phyloP scores from a whole-genome alignment of 2,888 invertebrate genomes.

The Acleris laterana region DNA sequence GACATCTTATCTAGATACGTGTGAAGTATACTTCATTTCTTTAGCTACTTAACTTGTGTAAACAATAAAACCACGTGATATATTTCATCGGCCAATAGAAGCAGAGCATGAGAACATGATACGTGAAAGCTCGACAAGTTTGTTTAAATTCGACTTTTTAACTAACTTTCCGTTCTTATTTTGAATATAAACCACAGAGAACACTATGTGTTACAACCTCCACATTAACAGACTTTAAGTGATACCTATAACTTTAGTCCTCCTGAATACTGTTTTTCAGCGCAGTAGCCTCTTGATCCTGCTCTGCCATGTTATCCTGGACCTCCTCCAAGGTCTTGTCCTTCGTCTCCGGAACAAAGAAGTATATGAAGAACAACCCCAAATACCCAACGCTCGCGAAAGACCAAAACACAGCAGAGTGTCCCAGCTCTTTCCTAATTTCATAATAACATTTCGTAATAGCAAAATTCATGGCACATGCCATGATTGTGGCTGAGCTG shows the following conservation, averaged over 20 bases:
- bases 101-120: too few relatives aligned
- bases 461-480: slow-evolving; percentile 82
- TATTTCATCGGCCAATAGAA: too few relatives aligned
- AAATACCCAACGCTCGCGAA: slow-evolving; percentile 81
- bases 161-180: too few relatives aligned
- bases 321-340: slow-evolving; percentile 86
- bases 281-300: slow-evolving; percentile 53
- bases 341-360: slow-evolving; percentile 86
- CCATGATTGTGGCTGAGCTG: slow-evolving; percentile 82
- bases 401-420: slow-evolving; percentile 84
- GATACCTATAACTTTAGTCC: background rate
- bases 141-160: too few relatives aligned
- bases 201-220: too few relatives aligned
- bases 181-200: too few relatives aligned
- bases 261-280: slow-evolving; percentile 19
- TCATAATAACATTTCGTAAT: slow-evolving; percentile 86
- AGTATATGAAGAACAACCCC: slow-evolving; percentile 83
- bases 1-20: too few relatives aligned
- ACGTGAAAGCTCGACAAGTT: too few relatives aligned
- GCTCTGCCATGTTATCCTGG: slow-evolving; percentile 79
- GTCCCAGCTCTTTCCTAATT: slow-evolving; percentile 81
- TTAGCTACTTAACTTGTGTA: too few relatives aligned
- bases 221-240: too few relatives aligned
- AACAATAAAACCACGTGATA: too few relatives aligned
- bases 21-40: too few relatives aligned